Evolutionary conservation across 2,113 vertebrate genomes (phyloP).

Genomic region (Merops nubicus): DNA sequence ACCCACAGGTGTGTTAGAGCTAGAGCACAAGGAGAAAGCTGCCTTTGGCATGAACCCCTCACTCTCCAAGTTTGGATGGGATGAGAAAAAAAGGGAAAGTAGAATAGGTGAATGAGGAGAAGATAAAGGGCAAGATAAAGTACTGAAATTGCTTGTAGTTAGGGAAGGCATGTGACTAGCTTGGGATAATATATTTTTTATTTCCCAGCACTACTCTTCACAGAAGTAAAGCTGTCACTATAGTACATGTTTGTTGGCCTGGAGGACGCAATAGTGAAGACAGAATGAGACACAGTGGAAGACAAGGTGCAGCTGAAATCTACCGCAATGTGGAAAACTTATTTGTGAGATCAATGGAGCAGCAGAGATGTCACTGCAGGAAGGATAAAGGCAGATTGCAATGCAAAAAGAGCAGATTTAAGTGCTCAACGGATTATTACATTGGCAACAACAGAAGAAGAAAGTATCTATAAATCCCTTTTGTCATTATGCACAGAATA

Average conservation of each 20-base stretch:
- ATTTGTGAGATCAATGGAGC: neutral
- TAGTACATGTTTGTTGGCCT: neutral
- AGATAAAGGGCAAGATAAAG: neutral
- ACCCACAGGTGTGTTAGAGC: neutral
- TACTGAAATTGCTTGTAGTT: neutral
- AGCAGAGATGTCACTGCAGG: neutral
- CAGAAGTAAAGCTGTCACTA: neutral
- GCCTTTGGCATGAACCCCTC: neutral
- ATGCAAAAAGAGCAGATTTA: neutral
- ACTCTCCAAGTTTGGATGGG: neutral
- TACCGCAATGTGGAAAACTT: neutral
- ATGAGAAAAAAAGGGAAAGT: neutral
- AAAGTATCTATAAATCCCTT: neutral
- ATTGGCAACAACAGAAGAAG: neutral
- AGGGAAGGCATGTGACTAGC: neutral
- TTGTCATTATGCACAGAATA: neutral
- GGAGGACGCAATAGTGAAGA: fast-evolving
- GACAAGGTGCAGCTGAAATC: neutral
- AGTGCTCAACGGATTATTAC: neutral
- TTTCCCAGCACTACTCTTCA: neutral
- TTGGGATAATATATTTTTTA: neutral
- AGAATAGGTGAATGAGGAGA: neutral
- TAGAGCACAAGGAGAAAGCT: neutral
- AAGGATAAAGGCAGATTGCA: neutral
- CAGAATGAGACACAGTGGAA: fast-evolving